Conservation (phyloP, 2,888 invertebrate genomes). For the Lepidochitona cinerea region DNA sequence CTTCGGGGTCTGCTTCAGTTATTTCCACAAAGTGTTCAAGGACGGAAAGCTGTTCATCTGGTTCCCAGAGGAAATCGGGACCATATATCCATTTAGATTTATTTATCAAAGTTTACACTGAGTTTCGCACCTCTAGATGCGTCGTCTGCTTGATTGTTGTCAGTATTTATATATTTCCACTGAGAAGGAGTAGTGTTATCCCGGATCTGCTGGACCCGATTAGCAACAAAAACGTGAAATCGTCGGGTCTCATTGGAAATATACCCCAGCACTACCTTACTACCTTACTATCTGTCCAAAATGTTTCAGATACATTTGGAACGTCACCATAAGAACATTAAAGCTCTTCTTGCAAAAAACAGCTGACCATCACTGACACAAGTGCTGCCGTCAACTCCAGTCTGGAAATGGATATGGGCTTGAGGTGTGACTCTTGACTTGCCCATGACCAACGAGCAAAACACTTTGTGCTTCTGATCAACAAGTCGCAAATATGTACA, state of each 20-base stretch:
- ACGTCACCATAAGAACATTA: no score
- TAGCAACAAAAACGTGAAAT: constrained; percentile 17
- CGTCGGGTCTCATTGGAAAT: no score
- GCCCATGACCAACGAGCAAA: no score
- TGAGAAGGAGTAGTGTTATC: constrained; percentile 7
- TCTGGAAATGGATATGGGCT: constrained; percentile 20
- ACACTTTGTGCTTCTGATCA: constrained; percentile 8
- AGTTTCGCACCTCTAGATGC: background rate
- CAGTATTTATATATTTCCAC: constrained; percentile 9
- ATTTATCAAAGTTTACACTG: background rate
- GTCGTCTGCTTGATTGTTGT: background rate
- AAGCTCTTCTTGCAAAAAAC: constrained; percentile 11
- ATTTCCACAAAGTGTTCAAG: no score
- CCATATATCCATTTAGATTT: constrained; percentile 12
- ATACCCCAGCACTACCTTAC: no score
- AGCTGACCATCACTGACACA: constrained; percentile 14
- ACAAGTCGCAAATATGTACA: constrained; percentile 11
- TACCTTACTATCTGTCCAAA: constrained; percentile 14
- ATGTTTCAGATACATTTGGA: no score
- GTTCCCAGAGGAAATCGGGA: constrained; percentile 17
- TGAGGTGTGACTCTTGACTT: constrained; percentile 31
- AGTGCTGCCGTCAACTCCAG: no score
- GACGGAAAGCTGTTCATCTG: no score
- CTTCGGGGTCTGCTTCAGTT: no score
- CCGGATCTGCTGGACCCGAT: constrained; percentile 5